Evolutionary conservation across 2,113 vertebrate genomes (phyloP).

Genomic region (Silurus glanis): DNA sequence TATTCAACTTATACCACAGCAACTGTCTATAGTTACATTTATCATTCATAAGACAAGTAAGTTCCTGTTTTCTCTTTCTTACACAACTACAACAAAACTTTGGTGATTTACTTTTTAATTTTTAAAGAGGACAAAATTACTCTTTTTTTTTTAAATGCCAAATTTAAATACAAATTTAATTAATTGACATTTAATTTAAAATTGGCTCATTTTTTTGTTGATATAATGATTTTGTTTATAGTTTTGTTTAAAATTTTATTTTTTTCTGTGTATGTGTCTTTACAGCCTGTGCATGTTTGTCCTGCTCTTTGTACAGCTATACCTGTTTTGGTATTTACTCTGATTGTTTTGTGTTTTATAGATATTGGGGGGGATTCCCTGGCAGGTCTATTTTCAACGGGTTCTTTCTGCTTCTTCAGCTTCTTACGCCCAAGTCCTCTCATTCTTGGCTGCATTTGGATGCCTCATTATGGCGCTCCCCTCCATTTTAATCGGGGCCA

Average conservation of each 20-base stretch:
- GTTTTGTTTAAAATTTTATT: not conserved
- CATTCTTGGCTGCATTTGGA: slow-evolving; percentile 95
- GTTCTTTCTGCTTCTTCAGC: slow-evolving; percentile 96
- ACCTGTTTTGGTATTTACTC: slow-evolving; percentile 37
- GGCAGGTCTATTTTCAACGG: slow-evolving; percentile 97
- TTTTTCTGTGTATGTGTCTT: not conserved
- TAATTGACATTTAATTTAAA: too few species aligned
- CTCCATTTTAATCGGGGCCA: slow-evolving; percentile 90
- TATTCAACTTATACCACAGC: not conserved
- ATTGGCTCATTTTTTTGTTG: not conserved
- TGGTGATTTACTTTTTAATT: not conserved
- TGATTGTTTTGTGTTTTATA: slow-evolving; percentile 62
- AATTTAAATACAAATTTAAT: not conserved
- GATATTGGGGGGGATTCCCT: slow-evolving; percentile 95
- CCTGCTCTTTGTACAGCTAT: not conserved
- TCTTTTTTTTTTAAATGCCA: not conserved
- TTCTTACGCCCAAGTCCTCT: slow-evolving; percentile 94
- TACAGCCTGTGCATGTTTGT: not conserved
- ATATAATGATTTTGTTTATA: not conserved
- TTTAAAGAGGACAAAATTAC: too few species aligned
- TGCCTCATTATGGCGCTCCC: slow-evolving; percentile 95
- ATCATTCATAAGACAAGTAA: not conserved
- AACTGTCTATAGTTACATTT: not conserved
- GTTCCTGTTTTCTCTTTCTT: not conserved
- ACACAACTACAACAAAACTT: not conserved